Conservation (phyloP, 2,888 invertebrate species). For the Xylota sylvarum region DNA sequence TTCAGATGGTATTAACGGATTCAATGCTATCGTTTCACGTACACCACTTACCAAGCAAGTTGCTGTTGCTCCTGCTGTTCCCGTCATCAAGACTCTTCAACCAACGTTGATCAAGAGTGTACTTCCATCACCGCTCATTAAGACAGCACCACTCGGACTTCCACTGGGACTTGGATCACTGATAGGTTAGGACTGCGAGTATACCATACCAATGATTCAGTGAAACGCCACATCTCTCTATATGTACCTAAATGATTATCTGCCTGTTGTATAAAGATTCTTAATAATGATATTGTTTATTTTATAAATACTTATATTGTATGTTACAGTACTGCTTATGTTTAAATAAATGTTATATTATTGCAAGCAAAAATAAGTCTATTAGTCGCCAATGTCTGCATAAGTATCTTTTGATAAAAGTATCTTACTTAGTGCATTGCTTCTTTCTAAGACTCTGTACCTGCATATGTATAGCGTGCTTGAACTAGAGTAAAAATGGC, state of each 20-base stretch:
- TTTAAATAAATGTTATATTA: slow-evolving; percentile 26
- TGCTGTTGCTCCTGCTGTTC: slow-evolving; percentile 22
- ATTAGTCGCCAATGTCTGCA: too few species aligned
- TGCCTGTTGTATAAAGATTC: neutral
- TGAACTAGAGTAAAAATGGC: too few species aligned
- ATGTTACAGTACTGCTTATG: slow-evolving; percentile 27
- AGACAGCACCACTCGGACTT: slow-evolving; percentile 7
- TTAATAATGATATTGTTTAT: slow-evolving; percentile 5
- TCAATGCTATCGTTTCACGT: slow-evolving; percentile 57
- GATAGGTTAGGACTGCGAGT: slow-evolving; percentile 8
- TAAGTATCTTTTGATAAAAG: too few species aligned
- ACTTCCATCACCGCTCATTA: slow-evolving; percentile 24
- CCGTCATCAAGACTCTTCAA: slow-evolving; percentile 34
- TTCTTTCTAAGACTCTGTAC: too few species aligned
- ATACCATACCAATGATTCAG: neutral
- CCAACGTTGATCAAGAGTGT: slow-evolving; percentile 48
- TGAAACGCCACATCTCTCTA: neutral
- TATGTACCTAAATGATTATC: neutral
- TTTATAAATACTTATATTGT: neutral
- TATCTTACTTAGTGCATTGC: too few species aligned
- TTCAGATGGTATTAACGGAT: slow-evolving; percentile 58
- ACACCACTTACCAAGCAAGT: slow-evolving; percentile 46
- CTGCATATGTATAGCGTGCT: too few species aligned
- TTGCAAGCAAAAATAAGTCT: slow-evolving; percentile 10
- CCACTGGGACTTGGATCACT: slow-evolving; percentile 1